phyloP scores from a whole-genome alignment of 2,888 invertebrate genomes.

The Synergus laeviventris region DNA sequence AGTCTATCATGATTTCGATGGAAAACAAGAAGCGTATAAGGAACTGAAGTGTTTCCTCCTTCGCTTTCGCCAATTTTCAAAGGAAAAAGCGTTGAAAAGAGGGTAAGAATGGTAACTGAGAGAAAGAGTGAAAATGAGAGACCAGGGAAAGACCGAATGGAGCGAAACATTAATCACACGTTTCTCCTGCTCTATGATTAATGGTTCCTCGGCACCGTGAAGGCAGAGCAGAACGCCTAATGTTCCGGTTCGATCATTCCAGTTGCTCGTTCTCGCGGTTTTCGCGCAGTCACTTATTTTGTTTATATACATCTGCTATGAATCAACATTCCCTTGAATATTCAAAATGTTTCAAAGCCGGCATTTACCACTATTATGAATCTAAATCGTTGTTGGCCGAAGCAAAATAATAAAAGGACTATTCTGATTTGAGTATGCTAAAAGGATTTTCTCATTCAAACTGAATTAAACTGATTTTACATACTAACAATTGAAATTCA shows the following conservation, averaged over 20 bases:
- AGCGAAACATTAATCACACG: conserved; percentile 65
- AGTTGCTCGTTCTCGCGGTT: conserved; percentile 34
- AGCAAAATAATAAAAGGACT: not conserved
- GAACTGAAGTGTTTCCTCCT: not conserved
- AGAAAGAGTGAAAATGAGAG: conserved; percentile 42
- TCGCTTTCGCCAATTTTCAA: not conserved
- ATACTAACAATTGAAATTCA: not conserved
- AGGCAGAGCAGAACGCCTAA: conserved; percentile 54
- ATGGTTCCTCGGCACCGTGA: conserved; percentile 52
- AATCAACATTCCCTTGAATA: conserved; percentile 21
- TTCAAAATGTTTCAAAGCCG: conserved; percentile 11
- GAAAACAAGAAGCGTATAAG: conserved; percentile 38
- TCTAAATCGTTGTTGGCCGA: not conserved
- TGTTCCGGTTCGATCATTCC: conserved; percentile 63
- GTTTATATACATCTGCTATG: conserved; percentile 23
- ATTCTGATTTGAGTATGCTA: not conserved
- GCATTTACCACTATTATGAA: conserved; percentile 22
- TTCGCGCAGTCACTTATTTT: conserved; percentile 36
- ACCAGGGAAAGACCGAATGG: conserved; percentile 39
- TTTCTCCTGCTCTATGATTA: conserved; percentile 66
- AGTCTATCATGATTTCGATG: conserved; percentile 7
- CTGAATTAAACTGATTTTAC: not conserved
- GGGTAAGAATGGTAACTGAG: conserved; percentile 38
- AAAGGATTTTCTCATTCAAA: not conserved
- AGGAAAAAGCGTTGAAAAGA: conserved; percentile 33